Conservation (phyloP, 2,113 vertebrate genomes). For the Neolamprologus toae region DNA sequence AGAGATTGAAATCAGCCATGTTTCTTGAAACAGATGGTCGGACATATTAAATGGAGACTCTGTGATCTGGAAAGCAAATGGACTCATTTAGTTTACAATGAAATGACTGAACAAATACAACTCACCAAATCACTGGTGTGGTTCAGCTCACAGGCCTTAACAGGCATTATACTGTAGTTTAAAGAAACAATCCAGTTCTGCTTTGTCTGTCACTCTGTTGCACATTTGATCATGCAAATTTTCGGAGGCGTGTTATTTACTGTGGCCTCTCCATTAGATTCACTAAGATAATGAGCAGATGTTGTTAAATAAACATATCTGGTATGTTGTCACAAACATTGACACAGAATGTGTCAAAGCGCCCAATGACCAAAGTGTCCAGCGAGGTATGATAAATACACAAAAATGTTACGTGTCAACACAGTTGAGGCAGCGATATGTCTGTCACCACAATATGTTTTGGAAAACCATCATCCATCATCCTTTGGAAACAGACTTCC, state of each 20-base stretch:
- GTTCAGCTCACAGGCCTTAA: neutral
- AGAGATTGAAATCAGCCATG: slow-evolving; percentile 24
- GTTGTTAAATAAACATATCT: neutral
- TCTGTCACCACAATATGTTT: neutral
- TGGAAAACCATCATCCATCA: neutral
- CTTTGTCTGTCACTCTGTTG: neutral
- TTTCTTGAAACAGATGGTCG: slow-evolving; percentile 42
- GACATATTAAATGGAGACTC: slow-evolving; percentile 33
- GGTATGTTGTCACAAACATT: neutral
- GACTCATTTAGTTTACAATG: slow-evolving; percentile 32
- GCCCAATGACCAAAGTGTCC: neutral
- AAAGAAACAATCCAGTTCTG: neutral
- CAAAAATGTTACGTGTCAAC: neutral
- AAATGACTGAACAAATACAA: slow-evolving; percentile 23
- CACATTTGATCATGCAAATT: neutral
- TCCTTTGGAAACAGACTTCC: neutral
- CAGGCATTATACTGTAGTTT: neutral
- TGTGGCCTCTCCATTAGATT: neutral
- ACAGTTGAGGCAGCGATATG: neutral
- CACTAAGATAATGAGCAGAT: neutral
- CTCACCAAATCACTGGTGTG: slow-evolving; percentile 14
- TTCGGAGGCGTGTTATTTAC: neutral
- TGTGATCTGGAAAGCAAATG: slow-evolving; percentile 47
- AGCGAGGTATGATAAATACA: neutral
- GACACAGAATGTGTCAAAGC: neutral